Evolutionary conservation across 1,140 invertebrate species (phyloP).

Genomic region (Mizuhopecten yessoensis): DNA sequence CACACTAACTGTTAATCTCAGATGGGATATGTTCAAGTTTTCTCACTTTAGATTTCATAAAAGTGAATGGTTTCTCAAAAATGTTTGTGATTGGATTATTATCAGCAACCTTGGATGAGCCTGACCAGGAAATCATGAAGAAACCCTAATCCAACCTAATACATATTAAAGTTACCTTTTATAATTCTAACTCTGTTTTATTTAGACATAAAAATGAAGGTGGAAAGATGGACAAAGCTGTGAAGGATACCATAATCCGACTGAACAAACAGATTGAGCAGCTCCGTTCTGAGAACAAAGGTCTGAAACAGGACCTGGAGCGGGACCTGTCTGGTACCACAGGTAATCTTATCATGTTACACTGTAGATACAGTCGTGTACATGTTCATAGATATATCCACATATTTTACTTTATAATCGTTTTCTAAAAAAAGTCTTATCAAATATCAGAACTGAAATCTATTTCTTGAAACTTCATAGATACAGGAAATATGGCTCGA

Average conservation of each 20-base stretch:
- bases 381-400: no score
- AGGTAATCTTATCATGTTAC: not conserved
- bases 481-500: not conserved
- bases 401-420: no score
- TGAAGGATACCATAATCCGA: constrained; percentile 81
- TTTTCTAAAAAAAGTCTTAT: no score
- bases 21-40: no score
- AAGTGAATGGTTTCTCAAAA: no score
- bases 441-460: constrained; percentile 38
- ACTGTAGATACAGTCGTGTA: not conserved
- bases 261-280: constrained; percentile 80
- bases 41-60: no score
- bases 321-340: constrained; percentile 73
- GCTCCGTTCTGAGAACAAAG: constrained; percentile 78
- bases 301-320: constrained; percentile 80
- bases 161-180: no score
- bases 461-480: constrained; percentile 46
- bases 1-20: no score
- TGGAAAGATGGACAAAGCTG: constrained; percentile 76
- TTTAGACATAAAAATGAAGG: constrained; percentile 69
- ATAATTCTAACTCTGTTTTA: not conserved
- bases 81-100: no score
- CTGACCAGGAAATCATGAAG: no score
- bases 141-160: no score
- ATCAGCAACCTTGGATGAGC: no score